A percentile compares a stretch with the other conserved stretches of the same genome.
Evolutionary conservation across 2,888 invertebrate genomes (phyloP).

Genomic region (Emmelina monodactyla): DNA sequence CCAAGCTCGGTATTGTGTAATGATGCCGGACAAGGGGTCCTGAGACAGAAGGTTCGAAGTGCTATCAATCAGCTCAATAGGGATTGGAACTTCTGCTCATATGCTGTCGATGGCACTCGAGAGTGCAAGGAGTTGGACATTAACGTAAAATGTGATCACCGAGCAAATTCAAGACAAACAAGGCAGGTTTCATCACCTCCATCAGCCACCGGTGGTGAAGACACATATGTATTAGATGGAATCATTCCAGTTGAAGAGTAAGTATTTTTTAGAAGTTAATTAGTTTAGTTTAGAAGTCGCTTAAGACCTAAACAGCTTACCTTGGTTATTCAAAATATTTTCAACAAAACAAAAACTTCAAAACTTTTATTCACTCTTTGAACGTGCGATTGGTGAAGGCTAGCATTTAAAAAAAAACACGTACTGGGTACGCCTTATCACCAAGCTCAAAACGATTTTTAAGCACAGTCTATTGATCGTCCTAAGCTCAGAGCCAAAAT

Average conservation of each 20-base stretch:
- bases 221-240: slow-evolving; percentile 83
- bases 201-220: slow-evolving; percentile 73
- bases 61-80: slow-evolving; percentile 91
- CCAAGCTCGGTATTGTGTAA: slow-evolving; percentile 96
- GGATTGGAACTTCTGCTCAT: slow-evolving; percentile 97
- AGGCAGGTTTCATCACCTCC: slow-evolving; percentile 66
- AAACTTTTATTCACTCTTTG: not conserved
- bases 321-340: too few relatives aligned
- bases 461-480: not conserved
- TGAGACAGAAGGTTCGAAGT: slow-evolving; percentile 86
- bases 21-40: slow-evolving; percentile 91
- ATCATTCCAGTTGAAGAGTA: slow-evolving; percentile 87
- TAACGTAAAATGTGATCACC: slow-evolving; percentile 90
- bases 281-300: too few relatives aligned
- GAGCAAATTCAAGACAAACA: slow-evolving; percentile 69
- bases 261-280: slow-evolving; percentile 60
- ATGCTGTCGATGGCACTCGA: slow-evolving; percentile 83
- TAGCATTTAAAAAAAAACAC: too few relatives aligned
- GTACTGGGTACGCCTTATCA: too few relatives aligned
- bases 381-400: too few relatives aligned
- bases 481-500: too few relatives aligned
- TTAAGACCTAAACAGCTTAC: too few relatives aligned
- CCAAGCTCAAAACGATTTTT: not conserved
- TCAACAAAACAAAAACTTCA: not conserved
- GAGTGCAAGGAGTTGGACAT: slow-evolving; percentile 92